Base-by-base conservation (phyloP, 2,888 invertebrate genomes). In the Melieria crassipennis region DNA sequence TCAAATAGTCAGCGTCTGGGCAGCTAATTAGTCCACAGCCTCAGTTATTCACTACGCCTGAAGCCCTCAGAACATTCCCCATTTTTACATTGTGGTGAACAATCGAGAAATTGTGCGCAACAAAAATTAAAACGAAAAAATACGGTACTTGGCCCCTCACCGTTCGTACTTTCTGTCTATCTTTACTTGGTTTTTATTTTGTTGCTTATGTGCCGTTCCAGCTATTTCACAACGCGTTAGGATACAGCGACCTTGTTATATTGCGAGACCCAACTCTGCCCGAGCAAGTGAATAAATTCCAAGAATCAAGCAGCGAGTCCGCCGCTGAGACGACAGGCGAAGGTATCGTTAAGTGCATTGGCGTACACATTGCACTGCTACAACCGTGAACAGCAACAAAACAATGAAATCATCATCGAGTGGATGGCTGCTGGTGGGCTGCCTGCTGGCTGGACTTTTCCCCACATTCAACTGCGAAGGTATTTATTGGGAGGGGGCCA, bases 321-420 rank as follows among this genome's bases (percentile, higher is more conserved):
- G 52, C 30, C 30, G 30, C 3, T 30, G 30, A 3, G 30, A 30
- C 30, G 30, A 30, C 30, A 30, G 3, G 30, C 30, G 30, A 30
- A 30, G 30, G 30, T 2, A 30, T 30, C 30, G 30, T 30, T 30
- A 30, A 30, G 30, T 30, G 42, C 30, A 57, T 46, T n/a, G 16
- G 47, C 7, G 16, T 13, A 13, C 43, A 4, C 43, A 9, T 42
- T 55, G 7, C 13, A 48, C 6, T n/a, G 7, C 30, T 30, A 46
- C 7, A 30, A 58, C 7, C 6, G 6, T 13, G n/a, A 47, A 10
- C 5, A 58, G 16, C 7, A 16, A 7, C 42, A 13, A 47, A 69
- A 69, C 42, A n/a, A 69, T 69, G 69, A 69, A 69, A 46, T 69
- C 69, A 64, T 69, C 69, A 58, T 9, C 63, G 57, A 48, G 43